Conservation (phyloP, 2,797 vertebrate genomes). For the Oreochromis mossambicus region DNA sequence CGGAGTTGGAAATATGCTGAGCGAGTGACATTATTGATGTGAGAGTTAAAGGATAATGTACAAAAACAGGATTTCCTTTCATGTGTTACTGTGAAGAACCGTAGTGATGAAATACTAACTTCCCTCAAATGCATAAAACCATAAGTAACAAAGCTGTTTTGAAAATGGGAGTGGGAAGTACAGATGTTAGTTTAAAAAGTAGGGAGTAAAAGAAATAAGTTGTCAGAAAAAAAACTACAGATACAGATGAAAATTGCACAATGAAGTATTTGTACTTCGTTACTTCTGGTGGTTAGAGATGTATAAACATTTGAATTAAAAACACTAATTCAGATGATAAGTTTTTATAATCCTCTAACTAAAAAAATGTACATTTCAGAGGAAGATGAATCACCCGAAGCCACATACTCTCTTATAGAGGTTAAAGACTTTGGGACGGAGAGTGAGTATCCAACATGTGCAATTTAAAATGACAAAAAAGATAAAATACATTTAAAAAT, state of each 20-base stretch:
- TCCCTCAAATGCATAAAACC: no score
- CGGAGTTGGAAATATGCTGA: not conserved
- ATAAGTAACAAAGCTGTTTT: no score
- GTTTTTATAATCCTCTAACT: not conserved
- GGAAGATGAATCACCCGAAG: fast-evolving
- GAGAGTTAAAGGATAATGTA: not conserved
- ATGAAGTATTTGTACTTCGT: fast-evolving
- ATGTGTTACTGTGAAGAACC: fast-evolving
- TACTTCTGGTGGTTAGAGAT: not conserved
- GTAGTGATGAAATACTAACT: fast-evolving
- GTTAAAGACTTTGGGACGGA: not conserved
- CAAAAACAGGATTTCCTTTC: no score
- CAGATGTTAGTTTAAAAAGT: no score
- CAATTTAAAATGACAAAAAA: fast-evolving
- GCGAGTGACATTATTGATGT: not conserved
- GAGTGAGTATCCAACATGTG: not conserved
- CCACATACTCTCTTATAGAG: fast-evolving
- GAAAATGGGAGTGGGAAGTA: no score
- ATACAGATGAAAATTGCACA: fast-evolving
- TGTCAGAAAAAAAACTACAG: no score
- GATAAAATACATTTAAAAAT: not conserved
- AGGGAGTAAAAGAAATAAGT: not conserved
- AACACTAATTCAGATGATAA: fast-evolving
- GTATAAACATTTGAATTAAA: not conserved
- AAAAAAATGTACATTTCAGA: fast-evolving